phyloP scores from a whole-genome alignment of 2,113 vertebrate species.

The Hippopotamus amphibius region DNA sequence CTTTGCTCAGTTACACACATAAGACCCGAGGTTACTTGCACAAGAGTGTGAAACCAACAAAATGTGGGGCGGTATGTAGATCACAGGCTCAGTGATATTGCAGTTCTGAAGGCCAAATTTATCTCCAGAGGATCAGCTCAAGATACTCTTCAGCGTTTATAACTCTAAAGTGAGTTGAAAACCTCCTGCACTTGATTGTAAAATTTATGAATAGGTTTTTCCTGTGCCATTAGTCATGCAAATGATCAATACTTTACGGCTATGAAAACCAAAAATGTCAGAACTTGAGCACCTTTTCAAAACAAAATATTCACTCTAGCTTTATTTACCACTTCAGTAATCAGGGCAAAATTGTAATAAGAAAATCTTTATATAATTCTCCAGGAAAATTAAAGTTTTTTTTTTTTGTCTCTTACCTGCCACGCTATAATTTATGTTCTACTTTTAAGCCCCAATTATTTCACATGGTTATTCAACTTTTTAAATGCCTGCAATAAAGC shows the following conservation, averaged over 20 bases:
- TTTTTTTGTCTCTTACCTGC: slow-evolving; percentile 83
- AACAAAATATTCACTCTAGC: slow-evolving; percentile 86
- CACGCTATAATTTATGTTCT: slow-evolving; percentile 82
- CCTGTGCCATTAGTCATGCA: slow-evolving; percentile 90
- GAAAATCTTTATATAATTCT: slow-evolving; percentile 82
- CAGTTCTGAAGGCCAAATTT: slow-evolving; percentile 85
- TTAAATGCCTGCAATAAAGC: slow-evolving; percentile 84
- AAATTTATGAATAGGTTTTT: slow-evolving; percentile 87
- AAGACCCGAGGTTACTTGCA: slow-evolving; percentile 87
- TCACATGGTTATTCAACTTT: slow-evolving; percentile 84
- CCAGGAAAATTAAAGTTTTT: slow-evolving; percentile 78
- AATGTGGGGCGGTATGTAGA: slow-evolving; percentile 78
- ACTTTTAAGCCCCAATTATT: slow-evolving; percentile 85
- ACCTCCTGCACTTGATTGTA: slow-evolving; percentile 84
- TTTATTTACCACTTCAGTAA: slow-evolving; percentile 83
- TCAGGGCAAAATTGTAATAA: slow-evolving; percentile 80
- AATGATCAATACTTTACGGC: slow-evolving; percentile 88
- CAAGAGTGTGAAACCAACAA: slow-evolving; percentile 85
- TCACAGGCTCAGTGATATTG: slow-evolving; percentile 84
- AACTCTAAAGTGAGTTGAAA: slow-evolving; percentile 84
- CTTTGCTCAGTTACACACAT: slow-evolving; percentile 84
- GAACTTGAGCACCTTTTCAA: slow-evolving; percentile 87
- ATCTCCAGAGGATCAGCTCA: slow-evolving; percentile 83
- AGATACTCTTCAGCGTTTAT: slow-evolving; percentile 80
- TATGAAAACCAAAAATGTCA: slow-evolving; percentile 86